Evolutionary conservation across 2,113 vertebrate genomes (phyloP).

Genomic region (Amblyopsis rosae): DNA sequence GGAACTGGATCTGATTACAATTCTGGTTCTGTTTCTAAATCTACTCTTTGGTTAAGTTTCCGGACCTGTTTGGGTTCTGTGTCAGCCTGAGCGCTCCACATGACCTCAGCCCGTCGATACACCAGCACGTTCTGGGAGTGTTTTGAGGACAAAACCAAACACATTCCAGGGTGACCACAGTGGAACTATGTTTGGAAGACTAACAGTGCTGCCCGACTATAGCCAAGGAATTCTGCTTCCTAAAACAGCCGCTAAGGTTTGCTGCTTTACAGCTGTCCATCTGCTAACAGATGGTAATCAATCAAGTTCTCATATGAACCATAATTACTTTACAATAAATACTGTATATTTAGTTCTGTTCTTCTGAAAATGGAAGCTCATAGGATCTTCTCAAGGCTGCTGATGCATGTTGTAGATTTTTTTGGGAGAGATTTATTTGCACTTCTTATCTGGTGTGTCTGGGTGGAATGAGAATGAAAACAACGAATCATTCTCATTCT

Average conservation of each 20-base stretch:
- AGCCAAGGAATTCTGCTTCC: slow-evolving; percentile 41
- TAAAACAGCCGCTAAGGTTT: slow-evolving; percentile 6
- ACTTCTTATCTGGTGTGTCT: too few relatives aligned
- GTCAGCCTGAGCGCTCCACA: background rate
- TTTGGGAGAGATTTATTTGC: too few relatives aligned
- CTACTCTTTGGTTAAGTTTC: background rate
- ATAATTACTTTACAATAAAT: too few relatives aligned
- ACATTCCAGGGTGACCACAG: slow-evolving; percentile 17
- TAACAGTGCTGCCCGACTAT: slow-evolving; percentile 15
- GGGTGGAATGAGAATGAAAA: too few relatives aligned
- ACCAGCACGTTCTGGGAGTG: too few relatives aligned
- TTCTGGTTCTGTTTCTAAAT: background rate
- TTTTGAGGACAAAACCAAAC: slow-evolving; percentile 10
- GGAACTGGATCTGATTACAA: background rate
- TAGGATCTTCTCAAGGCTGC: too few relatives aligned
- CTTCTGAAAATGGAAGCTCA: too few relatives aligned
- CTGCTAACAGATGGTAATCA: background rate
- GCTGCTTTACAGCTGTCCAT: background rate
- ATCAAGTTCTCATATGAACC: background rate
- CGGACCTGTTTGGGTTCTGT: background rate
- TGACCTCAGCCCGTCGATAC: too few relatives aligned
- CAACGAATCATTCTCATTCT: too few relatives aligned
- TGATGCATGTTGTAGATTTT: too few relatives aligned
- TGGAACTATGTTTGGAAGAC: slow-evolving; percentile 37
- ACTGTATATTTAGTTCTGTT: too few relatives aligned